These are phyloP conservation scores for Pogonocichla stellata DNA, from an alignment of 2,113 vertebrate species.

Conservation along the genomic window DNA sequence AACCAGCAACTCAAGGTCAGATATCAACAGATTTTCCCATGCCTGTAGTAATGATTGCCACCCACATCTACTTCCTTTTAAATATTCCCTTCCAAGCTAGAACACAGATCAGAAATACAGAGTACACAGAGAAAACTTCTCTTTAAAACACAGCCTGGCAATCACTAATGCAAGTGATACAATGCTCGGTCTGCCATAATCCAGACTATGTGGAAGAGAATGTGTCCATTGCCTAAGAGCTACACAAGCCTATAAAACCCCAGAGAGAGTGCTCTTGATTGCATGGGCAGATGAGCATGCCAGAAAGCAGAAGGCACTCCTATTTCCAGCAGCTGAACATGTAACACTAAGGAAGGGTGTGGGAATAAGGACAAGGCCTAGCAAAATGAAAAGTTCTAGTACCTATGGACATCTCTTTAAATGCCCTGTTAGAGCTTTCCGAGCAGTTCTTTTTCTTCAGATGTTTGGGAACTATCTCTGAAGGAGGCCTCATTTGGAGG, in stretches of 20 bases:
- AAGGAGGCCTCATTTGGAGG: neutral
- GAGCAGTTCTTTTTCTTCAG: neutral
- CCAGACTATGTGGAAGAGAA: neutral
- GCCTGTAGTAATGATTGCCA: neutral
- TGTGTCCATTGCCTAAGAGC: neutral
- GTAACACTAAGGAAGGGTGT: neutral
- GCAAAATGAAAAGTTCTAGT: neutral
- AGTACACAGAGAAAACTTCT: neutral
- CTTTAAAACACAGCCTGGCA: neutral
- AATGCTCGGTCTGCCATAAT: neutral
- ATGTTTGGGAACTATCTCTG: neutral
- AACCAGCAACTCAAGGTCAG: neutral
- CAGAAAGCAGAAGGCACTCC: constrained; percentile 5
- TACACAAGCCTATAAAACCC: constrained; percentile 12
- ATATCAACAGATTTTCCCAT: neutral
- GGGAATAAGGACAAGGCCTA: neutral
- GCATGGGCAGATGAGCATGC: neutral
- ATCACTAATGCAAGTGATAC: neutral
- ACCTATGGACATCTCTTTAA: neutral
- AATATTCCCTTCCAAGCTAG: neutral
- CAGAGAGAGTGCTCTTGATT: neutral
- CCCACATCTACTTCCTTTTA: neutral
- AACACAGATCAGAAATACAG: neutral
- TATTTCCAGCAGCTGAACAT: neutral
- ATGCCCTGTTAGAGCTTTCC: neutral